Conservation (phyloP, 2,797 vertebrate genomes). For the Sebastes iracundus region DNA sequence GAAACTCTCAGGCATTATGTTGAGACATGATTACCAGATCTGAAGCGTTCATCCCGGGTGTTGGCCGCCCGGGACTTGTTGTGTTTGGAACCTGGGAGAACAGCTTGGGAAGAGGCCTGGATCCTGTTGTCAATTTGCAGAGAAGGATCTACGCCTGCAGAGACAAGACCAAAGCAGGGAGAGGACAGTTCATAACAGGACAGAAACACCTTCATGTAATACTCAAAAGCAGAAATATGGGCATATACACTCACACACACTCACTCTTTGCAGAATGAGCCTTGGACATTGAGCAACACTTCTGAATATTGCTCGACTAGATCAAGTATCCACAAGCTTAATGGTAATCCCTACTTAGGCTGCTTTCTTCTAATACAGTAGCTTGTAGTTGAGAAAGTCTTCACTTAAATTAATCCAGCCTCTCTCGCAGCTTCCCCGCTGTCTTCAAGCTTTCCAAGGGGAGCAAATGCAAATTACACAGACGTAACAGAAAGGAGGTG, state of each 20-base stretch:
- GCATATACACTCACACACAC: background rate
- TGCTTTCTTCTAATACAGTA: constrained; percentile 45
- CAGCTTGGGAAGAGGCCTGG: constrained; percentile 82
- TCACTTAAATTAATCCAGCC: constrained; percentile 60
- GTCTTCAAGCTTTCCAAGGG: constrained; percentile 38
- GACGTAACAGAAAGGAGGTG: constrained; percentile 31
- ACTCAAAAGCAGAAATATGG: background rate
- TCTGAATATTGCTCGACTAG: constrained; percentile 15
- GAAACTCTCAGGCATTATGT: background rate
- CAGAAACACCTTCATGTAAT: background rate
- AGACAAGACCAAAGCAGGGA: constrained; percentile 18
- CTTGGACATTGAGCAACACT: background rate
- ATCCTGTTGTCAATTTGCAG: constrained; percentile 89
- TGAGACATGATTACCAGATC: constrained; percentile 87
- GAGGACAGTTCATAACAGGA: background rate
- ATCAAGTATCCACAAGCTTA: constrained; percentile 55
- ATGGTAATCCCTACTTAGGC: constrained; percentile 52
- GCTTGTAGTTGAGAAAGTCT: constrained; percentile 49
- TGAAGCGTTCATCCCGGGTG: constrained; percentile 93
- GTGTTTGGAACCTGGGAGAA: constrained; percentile 80
- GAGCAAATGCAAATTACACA: constrained; percentile 57
- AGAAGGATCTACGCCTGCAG: constrained; percentile 91
- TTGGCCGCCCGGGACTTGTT: constrained; percentile 88
- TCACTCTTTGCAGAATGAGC: background rate
- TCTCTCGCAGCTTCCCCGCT: constrained; percentile 31